Evolutionary conservation across 2,888 invertebrate genomes (phyloP), one percentile per base, ranked within the genome.

Genomic region (Ariolimax columbianus): DNA sequence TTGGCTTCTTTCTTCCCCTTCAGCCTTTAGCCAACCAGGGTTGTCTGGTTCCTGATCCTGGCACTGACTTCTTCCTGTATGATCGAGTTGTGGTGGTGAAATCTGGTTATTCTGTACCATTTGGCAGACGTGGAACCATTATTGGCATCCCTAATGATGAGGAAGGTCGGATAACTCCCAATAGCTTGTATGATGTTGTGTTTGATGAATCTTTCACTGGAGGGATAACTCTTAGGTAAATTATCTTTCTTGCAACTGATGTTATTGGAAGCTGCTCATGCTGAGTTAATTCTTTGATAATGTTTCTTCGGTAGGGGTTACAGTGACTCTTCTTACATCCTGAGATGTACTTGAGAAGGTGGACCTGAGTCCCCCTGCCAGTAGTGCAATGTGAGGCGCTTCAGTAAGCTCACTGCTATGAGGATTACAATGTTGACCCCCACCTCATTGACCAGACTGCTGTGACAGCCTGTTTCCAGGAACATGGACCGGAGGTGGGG

Each of bases 51-150:
- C 97, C 97, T 0, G 97, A 97, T 94, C 94, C 96, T 0, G 95
- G 94, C 17, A 96, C 96, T 0, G 95, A 95, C 82, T 97, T 95
- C 94, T 92, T 95, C 87, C 93, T 99, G 86, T 96, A 97, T 91
- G 98, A 99, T 95, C 95, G 99, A 80, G 96, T 99, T 75, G 96
- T 98, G 7, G 96, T 97, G 92, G 96, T 97, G 0, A 95, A 96
- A 51, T 96, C 96, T 55, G 96, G 96, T 81, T 96, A 96, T 91
- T 95, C 96, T 0, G 97, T 97, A 30, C 98, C 98, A 0, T 94
- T 97, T 9, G 98, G 98, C 0, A 95, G 96, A 19, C 96, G 96
- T 87, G 99, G 99, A 47, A 98, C 97, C 0, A 95, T 99, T 0
- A 96, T 97, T n/a, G 97, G 95, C 88, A 91, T 91, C 30, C 95